Base-by-base conservation (phyloP, 2,113 vertebrate species). In the Paramormyrops kingsleyae region DNA sequence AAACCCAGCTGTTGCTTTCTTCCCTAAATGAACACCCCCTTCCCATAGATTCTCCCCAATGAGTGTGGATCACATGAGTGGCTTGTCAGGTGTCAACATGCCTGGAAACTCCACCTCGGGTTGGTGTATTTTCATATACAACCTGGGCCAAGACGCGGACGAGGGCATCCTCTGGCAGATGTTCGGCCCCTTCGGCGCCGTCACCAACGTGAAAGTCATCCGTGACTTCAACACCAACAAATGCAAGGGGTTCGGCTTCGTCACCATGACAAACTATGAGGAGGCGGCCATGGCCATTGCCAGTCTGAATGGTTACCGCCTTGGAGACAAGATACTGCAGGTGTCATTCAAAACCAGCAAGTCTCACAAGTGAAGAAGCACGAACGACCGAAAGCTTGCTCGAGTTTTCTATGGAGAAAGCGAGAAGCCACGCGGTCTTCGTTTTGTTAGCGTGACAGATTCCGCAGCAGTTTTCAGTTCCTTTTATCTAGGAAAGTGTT, bases 91-190 rank as follows among this genome's bases (percentile, higher is more conserved):
- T 74, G 97, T 98, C 92, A 97, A 97, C 89, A 95, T 96, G 89
- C 95, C 97, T 0, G 97, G 97, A 86, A 97, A 94, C 95, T 95
- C 97, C 7, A 96, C 97, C 89, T 97, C 97, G 12, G 98, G 98
- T 92, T 99, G 98, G 98, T 99, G 98, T 95, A 98, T 99, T 95
- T 99, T 99, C 95, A 98, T 99, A 96, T 99, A 99, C 93, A 99
- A 99, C 93, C 96, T 99, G 91, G 97, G 97, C 89, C 98, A 98
- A 95, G 98, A 99, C 47, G 97, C 97, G 0, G 98, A 99, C 90
- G 98, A 99, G 95, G 97, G 97, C 91, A 97, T 99, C 94, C 96
- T 99, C 92, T 99, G 98, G 98, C 98, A 99, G 96, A 98, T 99
- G 97, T 99, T 99, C 87, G 98, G 98, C 90, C 98, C 98, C 1